These are phyloP conservation scores for Sphenodon punctatus DNA, from an alignment of 2,797 vertebrate species.

Conservation along the genomic window DNA sequence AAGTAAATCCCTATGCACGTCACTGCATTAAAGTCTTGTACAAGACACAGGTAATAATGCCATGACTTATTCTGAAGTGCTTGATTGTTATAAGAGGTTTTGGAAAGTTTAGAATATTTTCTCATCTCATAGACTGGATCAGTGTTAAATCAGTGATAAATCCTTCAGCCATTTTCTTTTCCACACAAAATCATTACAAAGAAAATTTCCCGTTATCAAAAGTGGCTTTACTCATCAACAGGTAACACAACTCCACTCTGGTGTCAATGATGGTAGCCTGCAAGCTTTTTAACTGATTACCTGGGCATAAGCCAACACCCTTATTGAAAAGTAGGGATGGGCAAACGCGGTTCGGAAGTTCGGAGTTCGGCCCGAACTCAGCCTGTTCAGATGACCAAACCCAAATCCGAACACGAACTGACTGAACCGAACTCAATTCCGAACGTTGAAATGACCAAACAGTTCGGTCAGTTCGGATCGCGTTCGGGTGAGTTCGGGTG, in stretches of 20 bases:
- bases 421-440: too few species aligned
- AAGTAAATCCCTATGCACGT: fast-evolving
- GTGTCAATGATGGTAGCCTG: background rate
- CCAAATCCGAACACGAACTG: too few species aligned
- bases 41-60: background rate
- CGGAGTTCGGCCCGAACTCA: too few species aligned
- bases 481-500: too few species aligned
- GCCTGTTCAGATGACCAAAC: too few species aligned
- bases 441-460: too few species aligned
- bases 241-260: background rate
- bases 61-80: background rate
- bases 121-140: background rate
- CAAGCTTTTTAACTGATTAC: background rate
- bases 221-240: background rate
- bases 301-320: background rate
- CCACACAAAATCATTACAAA: background rate
- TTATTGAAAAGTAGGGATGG: too few species aligned
- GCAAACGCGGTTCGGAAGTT: too few species aligned
- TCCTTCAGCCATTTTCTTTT: background rate
- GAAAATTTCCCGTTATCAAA: background rate
- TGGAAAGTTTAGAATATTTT: background rate
- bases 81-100: fast-evolving
- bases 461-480: too few species aligned
- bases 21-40: background rate
- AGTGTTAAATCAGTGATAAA: conserved; percentile 11